phyloP scores from a whole-genome alignment of 2,888 invertebrate genomes.

The Periphyllus acericola region DNA sequence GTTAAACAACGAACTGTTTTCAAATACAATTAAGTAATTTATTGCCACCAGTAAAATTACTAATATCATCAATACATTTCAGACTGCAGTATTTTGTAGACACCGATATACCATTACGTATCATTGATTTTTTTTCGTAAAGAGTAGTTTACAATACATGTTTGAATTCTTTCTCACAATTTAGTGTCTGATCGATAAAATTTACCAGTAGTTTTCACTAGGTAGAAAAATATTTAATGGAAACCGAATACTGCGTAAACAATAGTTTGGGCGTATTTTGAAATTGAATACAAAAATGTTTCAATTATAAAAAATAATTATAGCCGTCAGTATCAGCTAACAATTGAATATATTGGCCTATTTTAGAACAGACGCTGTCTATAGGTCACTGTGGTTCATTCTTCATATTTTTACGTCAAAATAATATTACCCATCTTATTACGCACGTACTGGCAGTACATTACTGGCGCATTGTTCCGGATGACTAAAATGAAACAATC shows the following conservation, averaged over 20 bases:
- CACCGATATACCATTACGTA: no score
- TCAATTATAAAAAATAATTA: not conserved
- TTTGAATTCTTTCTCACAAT: no score
- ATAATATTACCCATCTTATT: slow-evolving; percentile 4
- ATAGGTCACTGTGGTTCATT: not conserved
- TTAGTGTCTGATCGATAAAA: no score
- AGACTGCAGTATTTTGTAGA: no score
- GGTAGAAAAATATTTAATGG: not conserved
- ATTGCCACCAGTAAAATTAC: no score
- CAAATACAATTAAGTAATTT: no score
- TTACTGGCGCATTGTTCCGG: slow-evolving; percentile 7
- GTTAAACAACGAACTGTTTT: no score
- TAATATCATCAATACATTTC: no score
- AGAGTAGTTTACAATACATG: no score
- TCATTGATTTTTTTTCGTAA: no score
- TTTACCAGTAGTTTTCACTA: not conserved
- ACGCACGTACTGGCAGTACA: not conserved
- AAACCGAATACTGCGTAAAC: not conserved
- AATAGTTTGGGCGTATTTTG: not conserved
- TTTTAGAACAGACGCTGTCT: not conserved
- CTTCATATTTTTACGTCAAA: not conserved
- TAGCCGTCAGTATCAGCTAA: not conserved
- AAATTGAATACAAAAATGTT: not conserved
- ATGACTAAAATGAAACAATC: slow-evolving; percentile 3
- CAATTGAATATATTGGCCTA: not conserved